phyloP scores from a whole-genome alignment of 1,140 invertebrate genomes.

The Saccostrea echinata region DNA sequence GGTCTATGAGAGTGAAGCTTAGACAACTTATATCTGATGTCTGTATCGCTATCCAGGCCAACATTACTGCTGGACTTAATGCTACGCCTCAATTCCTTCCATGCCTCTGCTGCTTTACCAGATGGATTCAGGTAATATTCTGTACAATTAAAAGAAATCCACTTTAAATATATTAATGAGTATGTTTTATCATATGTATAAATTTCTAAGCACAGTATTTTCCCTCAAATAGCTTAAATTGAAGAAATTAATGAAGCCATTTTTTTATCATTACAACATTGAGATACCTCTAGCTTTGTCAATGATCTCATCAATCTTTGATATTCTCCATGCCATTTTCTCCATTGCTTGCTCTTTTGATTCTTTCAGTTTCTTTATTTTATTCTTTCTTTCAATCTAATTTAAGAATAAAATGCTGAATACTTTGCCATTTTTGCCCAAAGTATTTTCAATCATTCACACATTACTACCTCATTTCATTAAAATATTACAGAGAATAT shows the following conservation, averaged over 20 bases:
- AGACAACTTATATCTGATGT: neutral
- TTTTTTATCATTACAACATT: neutral
- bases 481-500: too few species aligned
- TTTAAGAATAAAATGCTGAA: neutral
- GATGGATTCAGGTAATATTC: conserved; percentile 4
- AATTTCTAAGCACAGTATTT: too few species aligned
- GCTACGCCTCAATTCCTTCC: neutral
- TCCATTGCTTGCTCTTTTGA: neutral
- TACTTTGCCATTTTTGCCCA: too few species aligned
- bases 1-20: conserved; percentile 14
- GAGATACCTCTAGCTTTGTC: conserved; percentile 21
- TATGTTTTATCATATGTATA: too few species aligned
- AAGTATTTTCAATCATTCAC: too few species aligned
- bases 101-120: neutral
- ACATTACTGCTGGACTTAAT: neutral
- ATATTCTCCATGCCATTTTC: conserved; percentile 12
- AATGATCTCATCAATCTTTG: neutral
- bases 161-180: too few species aligned
- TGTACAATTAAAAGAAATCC: neutral
- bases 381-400: conserved; percentile 24
- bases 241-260: too few species aligned
- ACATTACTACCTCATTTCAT: too few species aligned
- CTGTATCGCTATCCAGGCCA: neutral
- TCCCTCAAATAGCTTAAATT: too few species aligned
- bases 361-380: neutral